Evolutionary conservation across 1,140 invertebrate genomes (phyloP), one percentile per base, ranked within the genome.

Genomic region (Listronotus bonariensis): DNA sequence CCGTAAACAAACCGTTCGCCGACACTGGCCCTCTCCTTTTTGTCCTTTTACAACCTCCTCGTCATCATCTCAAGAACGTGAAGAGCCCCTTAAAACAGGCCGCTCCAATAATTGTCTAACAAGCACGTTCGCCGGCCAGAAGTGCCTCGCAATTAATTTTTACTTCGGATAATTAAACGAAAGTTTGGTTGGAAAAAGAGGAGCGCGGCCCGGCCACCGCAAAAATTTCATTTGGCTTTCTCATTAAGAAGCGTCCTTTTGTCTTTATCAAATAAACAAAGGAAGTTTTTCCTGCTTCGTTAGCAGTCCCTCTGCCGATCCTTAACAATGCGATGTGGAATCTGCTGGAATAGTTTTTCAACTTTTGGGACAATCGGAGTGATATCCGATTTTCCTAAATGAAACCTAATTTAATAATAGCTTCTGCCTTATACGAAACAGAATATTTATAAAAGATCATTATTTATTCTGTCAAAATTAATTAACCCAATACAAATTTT

Each of bases 81-180:
- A 59, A 42, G 55, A 15, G 26, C 52, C 15, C 52, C 38, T 41
- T 12, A 43, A 43, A 17, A 43, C 12, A 10, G 20, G 54, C 15
- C 54, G 11, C 41, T 56, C 18, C 12, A 52, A 53, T 51, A 49
- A 63, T 63, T 55, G 60, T 63, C 60, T 63, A 63, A 54, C 60
- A 55, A 54, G 60, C 60, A 54, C 51, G 60, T 63, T 41, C 52
- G 8, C 31, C 38, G 36, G 34, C 17, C 58, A 43, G 52, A 46
- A 63, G 60, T 46, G 60, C 49, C 49, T 63, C 26, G 49, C 60
- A 63, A 63, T 63, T 63, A 63, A 63, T 63, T 63, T 63, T 63
- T 63, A 51, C 60, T 63, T 55, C 20, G 17, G 60, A 63, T 63
- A 63, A 63, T 63, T 63, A 63, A 63, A 46, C 51, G 60, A 55